Evolutionary conservation across 1,140 invertebrate genomes (phyloP), one percentile per base, ranked within the genome.

Genomic region (Oedothorax gibbosus): DNA sequence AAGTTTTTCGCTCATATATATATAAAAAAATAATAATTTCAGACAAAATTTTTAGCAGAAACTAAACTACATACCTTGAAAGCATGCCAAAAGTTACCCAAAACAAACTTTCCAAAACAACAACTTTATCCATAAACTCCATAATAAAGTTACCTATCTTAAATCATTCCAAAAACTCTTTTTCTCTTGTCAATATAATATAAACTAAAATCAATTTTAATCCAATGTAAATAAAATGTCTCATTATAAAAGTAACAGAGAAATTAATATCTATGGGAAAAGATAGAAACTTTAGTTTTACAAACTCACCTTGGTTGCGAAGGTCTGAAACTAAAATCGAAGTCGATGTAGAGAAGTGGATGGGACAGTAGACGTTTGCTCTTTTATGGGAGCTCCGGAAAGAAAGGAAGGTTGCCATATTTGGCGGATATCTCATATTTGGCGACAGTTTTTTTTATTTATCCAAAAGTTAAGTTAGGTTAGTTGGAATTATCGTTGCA

Each of bases 301-400:
- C 51, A 21, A 75, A 75, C 72, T 75, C 54, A 75, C 72, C 72
- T 14, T 8, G 57, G 72, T 56, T 75, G 72, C 56, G 20, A 56
- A 75, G 72, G 35, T 75, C 72, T 21, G 5, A 75, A 75, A 75
- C 21, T 71, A 51, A 71, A 71, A 75, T 75, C 21, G n/a, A 51
- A 75, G 72, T 75, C 72, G 72, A 75, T 75, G 56, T 14, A n/a
- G 72, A 75, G 35, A 35, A 35, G 51, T 15, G 57, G 54, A 75
- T 50, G 72, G 72, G 72, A 75, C 72, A 50, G 15, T 75, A 57
- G 18, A 53, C 50, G 69, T 75, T 75, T 57, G 72, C 72, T 53
- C 72, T 57, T 75, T 75, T 75, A 75, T 73, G 71, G 71, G 51
- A 73, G n/a, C 51, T 21, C 15, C 7, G 8, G 69, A 71, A 20